phyloP scores from a whole-genome alignment of 1,140 invertebrate species.

The Radopholus similis region DNA sequence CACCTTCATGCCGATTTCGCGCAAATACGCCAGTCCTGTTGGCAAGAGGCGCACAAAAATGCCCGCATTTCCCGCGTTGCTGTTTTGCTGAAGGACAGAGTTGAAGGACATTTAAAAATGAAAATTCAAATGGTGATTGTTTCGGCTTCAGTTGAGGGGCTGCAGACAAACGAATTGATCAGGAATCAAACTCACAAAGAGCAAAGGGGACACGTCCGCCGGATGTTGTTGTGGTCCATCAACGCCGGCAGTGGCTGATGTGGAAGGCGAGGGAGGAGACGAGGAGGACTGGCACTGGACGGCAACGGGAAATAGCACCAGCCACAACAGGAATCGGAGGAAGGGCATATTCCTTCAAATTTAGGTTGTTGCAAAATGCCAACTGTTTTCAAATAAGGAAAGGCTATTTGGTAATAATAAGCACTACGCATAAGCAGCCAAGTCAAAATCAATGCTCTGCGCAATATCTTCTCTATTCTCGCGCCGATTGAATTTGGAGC shows the following conservation, averaged over 20 bases:
- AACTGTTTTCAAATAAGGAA: no score
- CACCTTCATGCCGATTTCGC: conserved; percentile 60
- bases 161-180: conserved; percentile 3
- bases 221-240: neutral
- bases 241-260: no score
- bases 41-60: conserved; percentile 56
- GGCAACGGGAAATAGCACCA: no score
- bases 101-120: neutral
- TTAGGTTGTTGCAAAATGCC: no score
- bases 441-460: no score
- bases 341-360: no score
- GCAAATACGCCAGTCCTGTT: conserved; percentile 55
- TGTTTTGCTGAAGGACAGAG: conserved; percentile 52
- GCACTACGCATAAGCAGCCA: no score
- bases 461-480: no score
- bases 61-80: conserved; percentile 52
- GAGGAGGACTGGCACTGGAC: neutral
- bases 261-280: neutral
- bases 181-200: conserved; percentile 35
- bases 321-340: no score
- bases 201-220: conserved; percentile 35
- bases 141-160: neutral
- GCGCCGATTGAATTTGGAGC: no score
- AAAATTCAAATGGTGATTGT: neutral
- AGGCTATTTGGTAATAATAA: no score